Base-by-base conservation (phyloP, 2,113 vertebrate species). In the Carlito syrichta region DNA sequence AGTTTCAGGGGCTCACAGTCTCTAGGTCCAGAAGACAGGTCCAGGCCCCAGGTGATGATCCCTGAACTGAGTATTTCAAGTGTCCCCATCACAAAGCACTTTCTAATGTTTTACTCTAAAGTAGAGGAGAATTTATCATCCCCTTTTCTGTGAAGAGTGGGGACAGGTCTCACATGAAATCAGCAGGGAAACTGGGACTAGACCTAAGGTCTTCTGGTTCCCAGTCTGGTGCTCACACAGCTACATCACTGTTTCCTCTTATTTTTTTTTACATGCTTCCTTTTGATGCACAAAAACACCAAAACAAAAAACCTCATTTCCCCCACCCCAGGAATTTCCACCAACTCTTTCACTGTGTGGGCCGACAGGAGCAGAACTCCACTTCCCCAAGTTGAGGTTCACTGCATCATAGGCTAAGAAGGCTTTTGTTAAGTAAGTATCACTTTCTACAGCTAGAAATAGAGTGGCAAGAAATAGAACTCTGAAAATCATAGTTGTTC, bases 381-480 rank as follows among this genome's bases (percentile, higher is more conserved):
- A 54, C 43, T 86, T 94, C 86, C 13, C 52, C 17, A 48, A 66
- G 58, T 38, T 45, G 17, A 81, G 38, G 74, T 38, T n/a, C 25
- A 25, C 52, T 38, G 35, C 30, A 20, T 92, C 52, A 50, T 17
- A 54, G 52, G 69, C 43, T 48, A 20, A 38, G 82, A 19, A 79
- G 63, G 43, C 54, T 96, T 89, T 71, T 58, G 35, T 22, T 71
- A 74, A 82, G 23, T 71, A 74, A 82, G 23, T 35, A 95, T 74
- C 86, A 45, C 60, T 62, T 81, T 58, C 56, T 13, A n/a, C 23
- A 40, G 79, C 48, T 92, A 78, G n/a, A 77, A 71, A 88, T 69
- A 58, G 5, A 88, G 76, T 40, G 63, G 45, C 50, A 78, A 78
- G 76, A 78, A 76, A 78, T 78, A 78, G 62, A 85, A 91, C n/a